These are phyloP conservation scores for Lamproptera curius DNA, from an alignment of 2,888 invertebrate species.

Conservation along the genomic window DNA sequence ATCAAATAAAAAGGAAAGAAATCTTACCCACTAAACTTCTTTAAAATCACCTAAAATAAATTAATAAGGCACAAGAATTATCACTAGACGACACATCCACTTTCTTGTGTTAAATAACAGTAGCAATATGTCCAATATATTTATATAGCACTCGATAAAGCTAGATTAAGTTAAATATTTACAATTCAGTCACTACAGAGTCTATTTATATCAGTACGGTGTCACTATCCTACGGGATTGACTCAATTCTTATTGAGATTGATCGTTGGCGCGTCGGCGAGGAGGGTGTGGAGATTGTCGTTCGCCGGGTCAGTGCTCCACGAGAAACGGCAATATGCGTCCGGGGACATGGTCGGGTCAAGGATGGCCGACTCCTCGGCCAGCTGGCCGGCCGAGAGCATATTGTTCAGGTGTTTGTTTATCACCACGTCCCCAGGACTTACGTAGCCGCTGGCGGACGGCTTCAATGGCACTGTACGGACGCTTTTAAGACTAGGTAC, in stretches of 20 bases:
- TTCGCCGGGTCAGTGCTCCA: slow-evolving; percentile 71
- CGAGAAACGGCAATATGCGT: slow-evolving; percentile 72
- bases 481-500: slow-evolving; percentile 61
- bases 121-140: slow-evolving; percentile 46
- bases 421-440: slow-evolving; percentile 64
- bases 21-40: slow-evolving; percentile 68
- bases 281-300: slow-evolving; percentile 66
- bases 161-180: slow-evolving; percentile 54
- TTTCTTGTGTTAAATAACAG: slow-evolving; percentile 47
- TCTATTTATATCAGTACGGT: slow-evolving; percentile 48
- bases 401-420: slow-evolving; percentile 66
- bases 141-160: slow-evolving; percentile 57
- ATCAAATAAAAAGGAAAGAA: slow-evolving; percentile 5
- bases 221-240: slow-evolving; percentile 41
- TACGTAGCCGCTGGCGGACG: slow-evolving; percentile 58
- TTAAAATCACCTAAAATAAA: slow-evolving; percentile 72
- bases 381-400: slow-evolving; percentile 52
- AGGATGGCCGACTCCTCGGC: slow-evolving; percentile 62
- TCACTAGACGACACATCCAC: slow-evolving; percentile 70
- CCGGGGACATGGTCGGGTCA: slow-evolving; percentile 70
- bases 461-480: slow-evolving; percentile 52
- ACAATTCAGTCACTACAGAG: slow-evolving; percentile 55
- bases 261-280: slow-evolving; percentile 54
- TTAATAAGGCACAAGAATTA: slow-evolving; percentile 77
- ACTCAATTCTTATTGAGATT: slow-evolving; percentile 58